phyloP scores from a whole-genome alignment of 2,797 vertebrate genomes.

The Aldrovandia affinis region DNA sequence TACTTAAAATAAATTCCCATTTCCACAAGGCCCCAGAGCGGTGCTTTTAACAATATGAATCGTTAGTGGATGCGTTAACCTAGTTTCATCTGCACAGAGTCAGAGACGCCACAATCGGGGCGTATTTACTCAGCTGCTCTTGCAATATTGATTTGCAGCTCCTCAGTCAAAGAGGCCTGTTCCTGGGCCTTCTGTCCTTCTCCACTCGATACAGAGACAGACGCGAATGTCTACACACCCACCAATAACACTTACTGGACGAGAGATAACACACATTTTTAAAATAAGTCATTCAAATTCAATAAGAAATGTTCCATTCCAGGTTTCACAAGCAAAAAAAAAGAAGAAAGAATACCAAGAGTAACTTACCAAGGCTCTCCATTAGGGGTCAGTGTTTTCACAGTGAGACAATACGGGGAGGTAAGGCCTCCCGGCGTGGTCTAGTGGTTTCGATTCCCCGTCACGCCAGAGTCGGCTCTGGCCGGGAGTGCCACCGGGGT shows the following conservation, averaged over 20 bases:
- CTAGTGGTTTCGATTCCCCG: too few species aligned
- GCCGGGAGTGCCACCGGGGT: too few species aligned
- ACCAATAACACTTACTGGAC: neutral
- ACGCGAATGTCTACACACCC: neutral
- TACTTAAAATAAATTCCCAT: neutral
- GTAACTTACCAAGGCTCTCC: neutral
- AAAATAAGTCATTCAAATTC: neutral
- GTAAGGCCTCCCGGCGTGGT: too few species aligned
- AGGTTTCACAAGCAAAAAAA: too few species aligned
- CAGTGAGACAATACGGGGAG: too few species aligned
- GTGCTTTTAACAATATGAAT: constrained; percentile 1
- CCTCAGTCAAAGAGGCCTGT: neutral
- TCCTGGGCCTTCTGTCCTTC: neutral
- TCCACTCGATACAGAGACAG: neutral
- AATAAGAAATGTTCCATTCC: too few species aligned
- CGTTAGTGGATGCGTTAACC: neutral
- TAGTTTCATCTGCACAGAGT: neutral
- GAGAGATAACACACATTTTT: neutral
- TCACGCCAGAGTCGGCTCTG: too few species aligned
- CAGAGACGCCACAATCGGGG: neutral
- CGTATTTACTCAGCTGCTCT: neutral
- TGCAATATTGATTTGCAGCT: neutral
- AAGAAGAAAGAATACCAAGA: neutral
- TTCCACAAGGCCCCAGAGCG: neutral
- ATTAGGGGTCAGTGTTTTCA: neutral